A percentile compares a stretch with the other conserved stretches of the same genome.
Evolutionary conservation across 2,113 vertebrate species (phyloP).

Genomic region (Pluvialis apricaria): DNA sequence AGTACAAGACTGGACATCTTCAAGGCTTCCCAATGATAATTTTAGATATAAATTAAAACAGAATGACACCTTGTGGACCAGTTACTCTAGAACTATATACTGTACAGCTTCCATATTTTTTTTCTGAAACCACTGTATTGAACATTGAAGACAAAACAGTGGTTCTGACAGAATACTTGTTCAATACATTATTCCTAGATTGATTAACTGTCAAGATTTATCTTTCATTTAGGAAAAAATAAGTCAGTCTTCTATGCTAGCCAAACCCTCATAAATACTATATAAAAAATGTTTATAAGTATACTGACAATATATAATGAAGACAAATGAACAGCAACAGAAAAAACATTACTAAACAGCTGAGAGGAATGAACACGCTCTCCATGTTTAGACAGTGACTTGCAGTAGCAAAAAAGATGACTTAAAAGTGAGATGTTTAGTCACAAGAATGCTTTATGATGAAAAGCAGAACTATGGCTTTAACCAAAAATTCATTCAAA

Average conservation of each 20-base stretch:
- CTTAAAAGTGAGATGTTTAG: neutral
- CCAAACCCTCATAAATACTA: neutral
- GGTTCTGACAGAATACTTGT: neutral
- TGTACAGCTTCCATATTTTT: neutral
- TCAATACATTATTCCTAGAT: neutral
- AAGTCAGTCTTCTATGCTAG: neutral
- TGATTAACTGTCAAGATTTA: slow-evolving; percentile 16
- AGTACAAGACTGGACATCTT: neutral
- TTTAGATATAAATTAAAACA: neutral
- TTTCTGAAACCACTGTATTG: neutral
- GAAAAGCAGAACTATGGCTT: neutral
- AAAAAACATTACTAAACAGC: neutral
- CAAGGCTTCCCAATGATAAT: neutral
- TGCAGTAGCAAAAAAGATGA: neutral
- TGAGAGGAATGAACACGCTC: neutral
- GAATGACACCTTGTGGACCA: neutral
- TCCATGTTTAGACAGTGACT: neutral
- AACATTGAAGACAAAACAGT: neutral
- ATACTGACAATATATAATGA: neutral
- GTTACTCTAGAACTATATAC: neutral
- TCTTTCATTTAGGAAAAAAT: neutral
- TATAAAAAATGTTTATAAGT: neutral
- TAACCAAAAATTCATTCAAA: neutral
- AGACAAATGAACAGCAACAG: neutral
- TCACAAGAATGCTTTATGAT: neutral